Evolutionary conservation across 2,888 invertebrate genomes (phyloP).

Genomic region (Nasonovia ribisnigri): DNA sequence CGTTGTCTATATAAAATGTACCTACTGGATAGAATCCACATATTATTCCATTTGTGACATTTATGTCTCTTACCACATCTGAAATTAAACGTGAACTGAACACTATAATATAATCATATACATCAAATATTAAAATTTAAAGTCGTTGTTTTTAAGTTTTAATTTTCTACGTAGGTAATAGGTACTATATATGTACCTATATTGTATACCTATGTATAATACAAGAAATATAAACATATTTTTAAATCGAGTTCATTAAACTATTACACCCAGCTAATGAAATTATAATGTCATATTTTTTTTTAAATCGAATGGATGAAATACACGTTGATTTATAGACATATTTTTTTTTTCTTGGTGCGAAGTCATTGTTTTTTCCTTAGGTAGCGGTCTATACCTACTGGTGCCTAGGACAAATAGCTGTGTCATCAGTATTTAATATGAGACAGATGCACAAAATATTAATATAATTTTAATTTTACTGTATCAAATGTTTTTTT

Average conservation of each 20-base stretch:
- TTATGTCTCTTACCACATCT: background rate
- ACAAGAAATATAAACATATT: background rate
- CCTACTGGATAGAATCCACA: background rate
- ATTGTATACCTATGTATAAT: background rate
- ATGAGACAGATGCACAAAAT: background rate
- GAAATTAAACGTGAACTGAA: background rate
- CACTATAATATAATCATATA: background rate
- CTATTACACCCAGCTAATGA: background rate
- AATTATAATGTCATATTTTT: background rate
- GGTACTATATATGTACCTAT: background rate
- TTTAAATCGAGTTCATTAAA: background rate
- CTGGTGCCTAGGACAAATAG: background rate
- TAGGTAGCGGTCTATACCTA: background rate
- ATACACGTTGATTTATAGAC: background rate
- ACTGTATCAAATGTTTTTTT: background rate
- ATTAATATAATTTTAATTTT: background rate
- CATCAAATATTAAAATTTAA: background rate
- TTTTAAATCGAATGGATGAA: background rate
- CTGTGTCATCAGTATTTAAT: background rate
- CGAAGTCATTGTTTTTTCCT: background rate
- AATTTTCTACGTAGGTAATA: background rate
- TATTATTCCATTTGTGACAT: background rate
- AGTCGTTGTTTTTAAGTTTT: background rate
- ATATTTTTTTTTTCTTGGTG: background rate
- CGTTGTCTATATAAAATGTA: background rate